Percentiles rank a stretch among this genome's conserved stretches.
These are phyloP conservation scores for Cosmopolites sordidus DNA, from an alignment of 2,888 invertebrate genomes.

Conservation along the genomic window DNA sequence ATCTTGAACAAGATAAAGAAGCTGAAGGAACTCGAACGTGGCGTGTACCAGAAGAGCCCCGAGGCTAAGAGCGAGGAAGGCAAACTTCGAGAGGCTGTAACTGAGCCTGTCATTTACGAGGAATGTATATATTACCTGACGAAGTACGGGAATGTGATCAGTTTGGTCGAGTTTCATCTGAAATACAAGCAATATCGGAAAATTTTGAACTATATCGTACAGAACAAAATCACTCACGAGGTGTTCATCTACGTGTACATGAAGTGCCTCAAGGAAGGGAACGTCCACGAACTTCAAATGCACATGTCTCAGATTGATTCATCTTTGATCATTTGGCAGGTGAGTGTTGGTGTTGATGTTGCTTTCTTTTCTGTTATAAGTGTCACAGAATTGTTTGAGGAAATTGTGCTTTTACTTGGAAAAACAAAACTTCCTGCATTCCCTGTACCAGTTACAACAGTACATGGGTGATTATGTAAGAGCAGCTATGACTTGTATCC, in stretches of 20 bases:
- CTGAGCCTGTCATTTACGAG: slow-evolving; percentile 61
- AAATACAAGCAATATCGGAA: slow-evolving; percentile 65
- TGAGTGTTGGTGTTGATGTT: too few relatives aligned
- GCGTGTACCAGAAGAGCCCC: slow-evolving; percentile 37
- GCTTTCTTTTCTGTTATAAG: too few relatives aligned
- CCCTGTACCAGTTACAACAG: slow-evolving; percentile 70
- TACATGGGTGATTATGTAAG: slow-evolving; percentile 69
- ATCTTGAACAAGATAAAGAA: slow-evolving; percentile 49
- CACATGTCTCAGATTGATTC: slow-evolving; percentile 63
- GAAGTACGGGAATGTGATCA: slow-evolving; percentile 72
- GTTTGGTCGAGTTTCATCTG: slow-evolving; percentile 71
- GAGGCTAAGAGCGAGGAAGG: slow-evolving; percentile 21
- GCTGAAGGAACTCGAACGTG: slow-evolving; percentile 46
- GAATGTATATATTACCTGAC: slow-evolving; percentile 80
- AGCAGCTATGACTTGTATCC: slow-evolving; percentile 75
- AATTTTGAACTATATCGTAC: slow-evolving; percentile 65
- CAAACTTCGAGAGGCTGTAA: slow-evolving; percentile 8
- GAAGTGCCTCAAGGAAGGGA: slow-evolving; percentile 62
- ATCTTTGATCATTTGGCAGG: slow-evolving; percentile 66
- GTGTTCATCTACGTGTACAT: slow-evolving; percentile 72
- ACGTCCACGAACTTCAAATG: slow-evolving; percentile 57
- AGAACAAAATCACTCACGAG: slow-evolving; percentile 64
- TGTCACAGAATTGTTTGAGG: slow-evolving; percentile 58
- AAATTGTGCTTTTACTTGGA: slow-evolving; percentile 69
- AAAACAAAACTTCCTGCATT: slow-evolving; percentile 61